Evolutionary conservation across 2,113 vertebrate genomes (phyloP).

Genomic region (Copsychus sechellarum): DNA sequence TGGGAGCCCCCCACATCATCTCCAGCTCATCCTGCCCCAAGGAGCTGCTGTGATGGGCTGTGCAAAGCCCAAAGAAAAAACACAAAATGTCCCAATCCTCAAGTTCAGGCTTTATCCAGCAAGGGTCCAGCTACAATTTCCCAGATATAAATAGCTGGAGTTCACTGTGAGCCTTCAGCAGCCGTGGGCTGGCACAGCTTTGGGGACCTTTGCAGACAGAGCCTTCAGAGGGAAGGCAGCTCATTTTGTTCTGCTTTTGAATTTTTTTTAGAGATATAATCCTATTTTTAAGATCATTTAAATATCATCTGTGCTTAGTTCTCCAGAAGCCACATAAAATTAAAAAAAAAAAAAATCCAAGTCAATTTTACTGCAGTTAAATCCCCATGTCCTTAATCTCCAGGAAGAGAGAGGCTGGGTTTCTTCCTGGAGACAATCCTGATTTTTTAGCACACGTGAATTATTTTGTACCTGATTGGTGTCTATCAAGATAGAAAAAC

Average conservation of each 20-base stretch:
- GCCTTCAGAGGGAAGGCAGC: background rate
- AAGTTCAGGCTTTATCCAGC: background rate
- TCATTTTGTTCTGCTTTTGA: background rate
- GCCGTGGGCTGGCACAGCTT: background rate
- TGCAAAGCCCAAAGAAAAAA: background rate
- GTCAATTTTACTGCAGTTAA: background rate
- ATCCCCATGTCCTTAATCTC: background rate
- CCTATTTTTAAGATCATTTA: slow-evolving; percentile 18
- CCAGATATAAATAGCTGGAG: background rate
- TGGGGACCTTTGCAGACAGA: background rate
- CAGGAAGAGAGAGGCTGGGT: background rate
- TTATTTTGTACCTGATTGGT: background rate
- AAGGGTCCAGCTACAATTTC: background rate
- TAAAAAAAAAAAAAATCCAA: background rate
- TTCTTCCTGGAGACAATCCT: background rate
- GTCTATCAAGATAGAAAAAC: background rate
- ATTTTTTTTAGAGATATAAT: background rate
- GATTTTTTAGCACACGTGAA: background rate
- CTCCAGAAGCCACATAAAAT: background rate
- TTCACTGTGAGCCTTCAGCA: background rate
- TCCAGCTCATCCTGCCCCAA: background rate
- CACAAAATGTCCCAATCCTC: background rate
- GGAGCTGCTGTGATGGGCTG: background rate
- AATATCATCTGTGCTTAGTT: background rate
- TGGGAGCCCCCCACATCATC: background rate